Evolutionary conservation across 2,797 vertebrate genomes (phyloP).

Genomic region (Silurus lanzhouensis): DNA sequence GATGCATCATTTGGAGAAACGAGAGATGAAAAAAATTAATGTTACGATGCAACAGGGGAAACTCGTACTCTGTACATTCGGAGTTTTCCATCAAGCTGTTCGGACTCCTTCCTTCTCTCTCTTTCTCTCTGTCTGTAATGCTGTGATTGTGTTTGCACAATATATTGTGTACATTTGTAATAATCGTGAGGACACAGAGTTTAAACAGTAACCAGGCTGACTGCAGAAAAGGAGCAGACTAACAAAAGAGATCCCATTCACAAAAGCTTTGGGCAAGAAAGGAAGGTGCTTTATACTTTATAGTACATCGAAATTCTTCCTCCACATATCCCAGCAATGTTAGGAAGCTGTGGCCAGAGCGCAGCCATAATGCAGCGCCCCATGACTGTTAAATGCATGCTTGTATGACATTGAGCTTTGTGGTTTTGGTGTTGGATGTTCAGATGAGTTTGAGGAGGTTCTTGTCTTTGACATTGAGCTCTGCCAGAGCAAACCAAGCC

Average conservation of each 20-base stretch:
- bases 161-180: slow-evolving; percentile 51
- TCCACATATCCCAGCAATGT: too few species aligned
- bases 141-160: slow-evolving; percentile 33
- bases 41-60: background rate
- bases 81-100: background rate
- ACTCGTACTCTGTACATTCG: background rate
- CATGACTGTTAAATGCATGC: background rate
- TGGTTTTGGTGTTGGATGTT: background rate
- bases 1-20: background rate
- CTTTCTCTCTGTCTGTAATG: background rate
- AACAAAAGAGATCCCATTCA: background rate
- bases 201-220: slow-evolving; percentile 39
- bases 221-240: background rate
- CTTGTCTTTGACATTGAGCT: background rate
- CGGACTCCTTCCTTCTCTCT: background rate
- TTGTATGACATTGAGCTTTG: background rate
- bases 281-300: too few species aligned
- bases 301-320: too few species aligned
- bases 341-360: too few species aligned
- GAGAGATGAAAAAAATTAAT: background rate
- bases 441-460: background rate
- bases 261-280: background rate
- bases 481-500: too few species aligned
- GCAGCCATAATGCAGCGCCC: too few species aligned
- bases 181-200: slow-evolving; percentile 39